These are phyloP conservation scores for Cyprinella venusta DNA, from an alignment of 2,797 vertebrate species.

Conservation along the genomic window DNA sequence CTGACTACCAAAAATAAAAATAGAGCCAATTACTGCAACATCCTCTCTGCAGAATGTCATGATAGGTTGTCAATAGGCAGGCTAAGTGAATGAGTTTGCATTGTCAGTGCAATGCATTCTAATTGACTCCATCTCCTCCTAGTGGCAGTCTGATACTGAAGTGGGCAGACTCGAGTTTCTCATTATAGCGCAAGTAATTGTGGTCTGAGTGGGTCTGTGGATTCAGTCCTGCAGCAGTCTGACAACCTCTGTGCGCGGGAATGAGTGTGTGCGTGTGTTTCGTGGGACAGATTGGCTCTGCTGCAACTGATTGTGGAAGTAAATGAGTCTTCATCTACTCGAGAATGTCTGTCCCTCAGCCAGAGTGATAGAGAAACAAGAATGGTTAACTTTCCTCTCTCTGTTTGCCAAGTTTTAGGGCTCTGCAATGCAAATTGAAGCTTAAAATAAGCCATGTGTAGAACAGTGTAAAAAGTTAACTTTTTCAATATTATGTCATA, in stretches of 20 bases:
- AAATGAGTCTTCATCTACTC: conserved; percentile 57
- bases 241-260: conserved; percentile 39
- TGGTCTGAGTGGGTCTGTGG: conserved; percentile 47
- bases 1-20: conserved; percentile 44
- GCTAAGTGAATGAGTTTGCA: conserved; percentile 52
- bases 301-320: conserved; percentile 56
- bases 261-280: conserved; percentile 42
- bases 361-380: conserved; percentile 44
- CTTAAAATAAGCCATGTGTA: conserved; percentile 34
- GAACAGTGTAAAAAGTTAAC: conserved; percentile 27
- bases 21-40: conserved; percentile 42
- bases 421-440: conserved; percentile 30
- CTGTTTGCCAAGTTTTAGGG: conserved; percentile 23
- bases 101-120: conserved; percentile 53
- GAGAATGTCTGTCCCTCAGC: conserved; percentile 45
- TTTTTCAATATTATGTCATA: conserved; percentile 32
- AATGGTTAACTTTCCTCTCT: conserved; percentile 27
- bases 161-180: conserved; percentile 44
- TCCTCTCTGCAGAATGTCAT: conserved; percentile 34
- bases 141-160: conserved; percentile 44
- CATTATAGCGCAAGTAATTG: conserved; percentile 57
- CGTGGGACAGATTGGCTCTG: conserved; percentile 54
- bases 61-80: conserved; percentile 52
- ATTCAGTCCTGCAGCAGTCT: conserved; percentile 42
- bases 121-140: conserved; percentile 54